phyloP scores from a whole-genome alignment of 2,797 vertebrate genomes.

The Enteromius afrohamiltoni region DNA sequence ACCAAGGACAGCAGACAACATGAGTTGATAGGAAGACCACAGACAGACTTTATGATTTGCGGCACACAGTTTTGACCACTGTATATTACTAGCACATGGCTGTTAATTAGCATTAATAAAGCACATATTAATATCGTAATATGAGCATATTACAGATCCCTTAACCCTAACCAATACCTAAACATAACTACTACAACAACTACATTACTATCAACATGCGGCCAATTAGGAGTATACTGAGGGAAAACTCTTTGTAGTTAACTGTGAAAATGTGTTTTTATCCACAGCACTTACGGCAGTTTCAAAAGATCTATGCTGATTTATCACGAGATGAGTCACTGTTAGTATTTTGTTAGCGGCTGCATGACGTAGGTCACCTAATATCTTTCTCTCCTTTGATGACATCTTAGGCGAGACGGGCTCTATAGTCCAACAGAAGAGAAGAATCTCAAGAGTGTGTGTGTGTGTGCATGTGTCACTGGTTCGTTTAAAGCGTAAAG shows the following conservation, averaged over 20 bases:
- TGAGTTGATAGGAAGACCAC: neutral
- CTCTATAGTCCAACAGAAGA: constrained; percentile 35
- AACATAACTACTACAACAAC: neutral
- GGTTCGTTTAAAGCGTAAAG: constrained; percentile 63
- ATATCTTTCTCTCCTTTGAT: constrained; percentile 42
- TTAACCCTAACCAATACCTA: neutral
- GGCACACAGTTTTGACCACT: neutral
- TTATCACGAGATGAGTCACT: constrained; percentile 11
- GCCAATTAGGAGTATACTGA: too few relatives aligned
- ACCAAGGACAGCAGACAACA: constrained; percentile 14
- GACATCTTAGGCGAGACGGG: constrained; percentile 8
- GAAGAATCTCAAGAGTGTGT: constrained; percentile 15
- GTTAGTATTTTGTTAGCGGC: constrained; percentile 48
- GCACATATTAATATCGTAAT: neutral
- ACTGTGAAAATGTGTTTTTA: neutral
- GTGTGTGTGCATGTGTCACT: constrained; percentile 18
- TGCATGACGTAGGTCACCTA: constrained; percentile 12
- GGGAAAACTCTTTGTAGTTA: neutral
- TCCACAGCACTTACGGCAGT: neutral
- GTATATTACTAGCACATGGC: too few relatives aligned
- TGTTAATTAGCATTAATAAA: neutral
- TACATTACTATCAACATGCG: too few relatives aligned
- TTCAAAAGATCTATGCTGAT: constrained; percentile 1
- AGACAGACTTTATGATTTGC: neutral
- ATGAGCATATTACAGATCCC: neutral